Evolutionary conservation across 1,140 invertebrate species (phyloP), one percentile per base, ranked within the genome.

Genomic region (Cyphomyrmex costatus): DNA sequence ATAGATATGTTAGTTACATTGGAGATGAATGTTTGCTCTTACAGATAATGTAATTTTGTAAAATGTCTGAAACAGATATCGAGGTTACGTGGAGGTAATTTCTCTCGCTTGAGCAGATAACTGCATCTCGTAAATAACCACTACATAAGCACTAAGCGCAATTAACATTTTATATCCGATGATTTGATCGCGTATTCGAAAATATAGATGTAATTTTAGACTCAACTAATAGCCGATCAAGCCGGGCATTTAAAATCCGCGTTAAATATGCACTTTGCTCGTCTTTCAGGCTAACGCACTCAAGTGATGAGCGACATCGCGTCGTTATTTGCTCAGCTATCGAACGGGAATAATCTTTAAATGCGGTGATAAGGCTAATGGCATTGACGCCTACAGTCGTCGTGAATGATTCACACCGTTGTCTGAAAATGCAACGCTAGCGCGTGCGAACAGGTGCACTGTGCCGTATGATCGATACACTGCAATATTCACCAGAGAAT

Each of bases 291-390:
- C 19, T 74, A 74, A 88, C 61, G 70, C 5, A 56, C 14, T 83
- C 53, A 30, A 66, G 33, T 16, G 33, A 21, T 24, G 53, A 14
- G 10, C 56, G 36, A 53, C 21, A 42, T 60, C 21, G 36, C 36
- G 49, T 71, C 86, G 53, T 85, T 79, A 88, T 88, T 89, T 89
- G 58, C 60, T 53, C 66, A 84, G 60, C 77, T 82, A 77, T 79
- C 61, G 80, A 85, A 74, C 53, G 58, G 70, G 88, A 86, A 88
- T 88, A 79, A 89, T 89, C 84, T 88, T 53, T 74, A 88, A 89
- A 89, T 19, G 21, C 42, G 12, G 19, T 49, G 88, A 88, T 88
- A 88, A 88, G 65, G 80, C 46, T 46, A 65, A 85, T 88, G 84
- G 56, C 87, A 88, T 68, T 73, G 58, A 79, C 80, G 82, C 87